A percentile compares a stretch with the other conserved stretches of the same genome.
Conservation (phyloP, 2,888 invertebrate species). For the Odontomyia ornata region DNA sequence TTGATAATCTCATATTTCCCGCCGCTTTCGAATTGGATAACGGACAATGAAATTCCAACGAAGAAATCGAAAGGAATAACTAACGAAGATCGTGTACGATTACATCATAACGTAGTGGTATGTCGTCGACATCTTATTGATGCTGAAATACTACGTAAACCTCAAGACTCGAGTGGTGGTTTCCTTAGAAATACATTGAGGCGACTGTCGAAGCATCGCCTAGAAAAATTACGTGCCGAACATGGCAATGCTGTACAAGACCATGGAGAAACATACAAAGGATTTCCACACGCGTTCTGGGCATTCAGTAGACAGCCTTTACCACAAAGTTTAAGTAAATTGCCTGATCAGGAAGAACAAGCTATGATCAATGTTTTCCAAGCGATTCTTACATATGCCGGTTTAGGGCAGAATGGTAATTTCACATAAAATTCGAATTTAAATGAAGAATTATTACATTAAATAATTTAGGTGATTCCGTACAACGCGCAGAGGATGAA, state of each 20-base stretch:
- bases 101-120: constrained; percentile 87
- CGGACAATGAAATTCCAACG: constrained; percentile 74
- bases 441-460: background rate
- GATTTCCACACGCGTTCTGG: constrained; percentile 88
- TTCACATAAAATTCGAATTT: too few species aligned
- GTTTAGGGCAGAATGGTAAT: constrained; percentile 74
- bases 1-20: constrained; percentile 93
- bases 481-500: constrained; percentile 83
- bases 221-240: constrained; percentile 79
- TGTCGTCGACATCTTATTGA: constrained; percentile 86
- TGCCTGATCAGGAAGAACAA: constrained; percentile 87
- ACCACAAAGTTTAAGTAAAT: constrained; percentile 82
- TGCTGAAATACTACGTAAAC: constrained; percentile 81
- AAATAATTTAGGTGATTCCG: constrained; percentile 67
- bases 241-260: constrained; percentile 71
- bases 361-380: constrained; percentile 89
- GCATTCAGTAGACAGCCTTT: constrained; percentile 84
- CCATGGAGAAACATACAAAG: constrained; percentile 86
- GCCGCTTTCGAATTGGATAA: constrained; percentile 81
- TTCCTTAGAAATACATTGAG: constrained; percentile 89
- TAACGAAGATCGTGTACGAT: constrained; percentile 84
- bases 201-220: constrained; percentile 83
- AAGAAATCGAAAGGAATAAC: constrained; percentile 78
- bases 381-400: constrained; percentile 87
- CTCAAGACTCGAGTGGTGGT: constrained; percentile 83